phyloP scores from a whole-genome alignment of 1,140 invertebrate species.

The Drosophila nigrodunni region DNA sequence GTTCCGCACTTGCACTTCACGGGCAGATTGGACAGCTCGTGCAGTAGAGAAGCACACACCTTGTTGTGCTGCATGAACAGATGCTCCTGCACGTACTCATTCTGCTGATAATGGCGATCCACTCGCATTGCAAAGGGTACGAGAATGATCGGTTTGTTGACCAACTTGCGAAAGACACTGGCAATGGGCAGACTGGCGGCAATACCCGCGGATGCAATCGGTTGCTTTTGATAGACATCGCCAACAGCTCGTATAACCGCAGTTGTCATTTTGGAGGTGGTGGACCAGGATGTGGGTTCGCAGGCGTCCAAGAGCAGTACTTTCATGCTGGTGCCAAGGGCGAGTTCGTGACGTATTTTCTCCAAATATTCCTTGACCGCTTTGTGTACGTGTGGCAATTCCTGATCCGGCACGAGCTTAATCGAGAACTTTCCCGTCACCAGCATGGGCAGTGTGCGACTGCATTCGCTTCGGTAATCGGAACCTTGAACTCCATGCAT shows the following conservation, averaged over 20 bases:
- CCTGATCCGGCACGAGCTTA: conserved; percentile 47
- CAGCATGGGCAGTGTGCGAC: conserved; percentile 23
- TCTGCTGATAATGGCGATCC: conserved; percentile 26
- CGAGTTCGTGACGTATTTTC: background rate
- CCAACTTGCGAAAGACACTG: conserved; percentile 16
- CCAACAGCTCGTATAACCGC: background rate
- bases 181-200: conserved; percentile 43
- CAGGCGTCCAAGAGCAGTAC: conserved; percentile 19
- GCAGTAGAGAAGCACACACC: conserved; percentile 22
- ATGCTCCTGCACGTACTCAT: conserved; percentile 30
- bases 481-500: conserved; percentile 51
- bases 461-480: conserved; percentile 9
- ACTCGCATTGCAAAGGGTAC: conserved; percentile 29
- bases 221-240: background rate
- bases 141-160: conserved; percentile 40
- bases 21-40: conserved; percentile 12
- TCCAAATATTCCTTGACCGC: conserved; percentile 3
- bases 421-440: conserved; percentile 47
- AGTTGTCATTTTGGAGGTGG: background rate
- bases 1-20: conserved; percentile 41
- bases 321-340: conserved; percentile 4
- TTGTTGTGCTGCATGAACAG: conserved; percentile 27
- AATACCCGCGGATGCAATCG: conserved; percentile 24
- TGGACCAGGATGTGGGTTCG: conserved; percentile 16
- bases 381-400: background rate